Evolutionary conservation across 2,797 vertebrate genomes (phyloP), one percentile per base, ranked within the genome.

Genomic region (Eurystomus glaucurus): DNA sequence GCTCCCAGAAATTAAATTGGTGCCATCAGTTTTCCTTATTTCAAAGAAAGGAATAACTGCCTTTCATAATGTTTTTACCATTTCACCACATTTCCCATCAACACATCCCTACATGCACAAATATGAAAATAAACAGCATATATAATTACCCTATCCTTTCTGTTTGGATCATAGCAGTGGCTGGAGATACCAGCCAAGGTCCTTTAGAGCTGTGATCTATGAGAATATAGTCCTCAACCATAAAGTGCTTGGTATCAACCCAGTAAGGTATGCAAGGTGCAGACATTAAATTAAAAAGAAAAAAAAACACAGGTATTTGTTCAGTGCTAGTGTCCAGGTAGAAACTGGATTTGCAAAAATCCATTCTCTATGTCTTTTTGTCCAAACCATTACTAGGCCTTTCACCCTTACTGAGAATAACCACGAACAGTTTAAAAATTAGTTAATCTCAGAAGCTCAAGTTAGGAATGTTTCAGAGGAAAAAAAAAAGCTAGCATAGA

Each of bases 81-180:
- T 93, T 83, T 90, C 85, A 37, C 64, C 85, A 88, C 72, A 75
- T n/a, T 68, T 84, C 55, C 33, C 61, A 61, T 50, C 72, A 84
- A 80, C 45, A 78, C 57, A 37, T 79, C 82, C 78, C 68, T 88
- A 78, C 82, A 81, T 31, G 76, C 80, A 85, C 85, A 81, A 85
- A 84, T 61, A 78, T 57, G 55, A 83, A 77, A 45, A 68, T 50
- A 88, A 91, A 66, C 62, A 91, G 28, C 33, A 68, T 4, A 51
- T 45, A 66, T 25, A 62, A 74, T 45, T 54, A 82, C 31, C 29
- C 45, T n/a, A 18, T 9, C 1, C 2, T 45, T 61, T 37, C 8
- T 50, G n/a, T 70, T 43, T 23, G 2, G 29, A 28, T 81, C 51
- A 18, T 31, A 74, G 5, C 31, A 28, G 28, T 64, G 29, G 50